Percentiles rank a stretch among this genome's conserved stretches.
Evolutionary conservation across 2,797 vertebrate genomes (phyloP).

Genomic region (Helarctos malayanus): DNA sequence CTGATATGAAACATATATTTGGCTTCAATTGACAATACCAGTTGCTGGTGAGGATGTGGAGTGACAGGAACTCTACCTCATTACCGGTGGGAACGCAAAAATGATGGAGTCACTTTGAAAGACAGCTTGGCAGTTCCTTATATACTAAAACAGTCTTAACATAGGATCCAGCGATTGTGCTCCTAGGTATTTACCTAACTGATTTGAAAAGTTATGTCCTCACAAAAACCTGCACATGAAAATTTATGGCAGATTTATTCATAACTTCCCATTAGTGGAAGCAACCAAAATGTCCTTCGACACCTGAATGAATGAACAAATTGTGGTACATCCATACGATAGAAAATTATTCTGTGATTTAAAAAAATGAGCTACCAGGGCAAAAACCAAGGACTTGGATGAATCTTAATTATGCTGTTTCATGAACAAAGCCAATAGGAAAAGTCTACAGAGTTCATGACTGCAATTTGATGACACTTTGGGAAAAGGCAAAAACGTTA

Average conservation of each 20-base stretch:
- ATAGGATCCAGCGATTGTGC: neutral
- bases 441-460: neutral
- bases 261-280: neutral
- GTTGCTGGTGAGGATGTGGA: neutral
- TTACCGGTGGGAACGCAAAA: neutral
- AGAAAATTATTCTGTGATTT: neutral
- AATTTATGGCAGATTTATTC: neutral
- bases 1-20: neutral
- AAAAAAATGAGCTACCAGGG: neutral
- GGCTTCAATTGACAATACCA: neutral
- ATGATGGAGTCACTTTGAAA: neutral
- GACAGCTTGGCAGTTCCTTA: conserved; percentile 21
- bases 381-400: neutral
- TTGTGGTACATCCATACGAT: neutral
- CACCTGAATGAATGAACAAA: neutral
- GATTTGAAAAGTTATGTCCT: conserved; percentile 20
- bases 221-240: neutral
- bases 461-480: neutral
- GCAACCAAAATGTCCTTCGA: neutral
- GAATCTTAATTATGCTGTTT: neutral
- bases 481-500: neutral
- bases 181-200: conserved; percentile 16
- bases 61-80: neutral
- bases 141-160: neutral
- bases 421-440: neutral